Evolutionary conservation across 2,797 vertebrate genomes (phyloP).

Genomic region (Gadopsis marmoratus): DNA sequence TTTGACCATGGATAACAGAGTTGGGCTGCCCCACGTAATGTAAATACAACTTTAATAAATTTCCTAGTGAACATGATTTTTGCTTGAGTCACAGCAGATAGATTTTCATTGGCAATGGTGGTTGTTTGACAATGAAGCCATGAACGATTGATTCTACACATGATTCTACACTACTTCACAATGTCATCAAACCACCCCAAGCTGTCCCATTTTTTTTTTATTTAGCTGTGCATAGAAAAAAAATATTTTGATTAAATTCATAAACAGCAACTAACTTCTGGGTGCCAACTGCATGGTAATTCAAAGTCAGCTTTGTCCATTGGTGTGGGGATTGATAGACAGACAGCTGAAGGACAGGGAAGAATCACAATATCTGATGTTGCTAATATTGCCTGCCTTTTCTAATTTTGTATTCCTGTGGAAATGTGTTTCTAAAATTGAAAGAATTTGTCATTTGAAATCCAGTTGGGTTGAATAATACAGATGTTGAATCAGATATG

Average conservation of each 20-base stretch:
- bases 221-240: not conserved
- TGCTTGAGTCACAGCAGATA: too few species aligned
- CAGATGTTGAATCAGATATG: not conserved
- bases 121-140: too few species aligned
- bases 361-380: not conserved
- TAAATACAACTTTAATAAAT: too few species aligned
- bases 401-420: not conserved
- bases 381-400: conserved; percentile 5
- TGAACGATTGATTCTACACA: too few species aligned
- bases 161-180: too few species aligned
- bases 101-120: too few species aligned
- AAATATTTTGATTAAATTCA: not conserved
- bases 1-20: too few species aligned
- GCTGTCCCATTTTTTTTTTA: too few species aligned
- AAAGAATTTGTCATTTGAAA: conserved; percentile 15
- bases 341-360: conserved; percentile 2
- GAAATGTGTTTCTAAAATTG: conserved; percentile 4
- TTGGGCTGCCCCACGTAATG: too few species aligned
- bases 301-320: not conserved
- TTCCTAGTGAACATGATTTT: too few species aligned
- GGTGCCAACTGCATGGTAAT: not conserved
- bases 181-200: too few species aligned
- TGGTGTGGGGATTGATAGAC: not conserved
- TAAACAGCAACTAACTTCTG: not conserved
- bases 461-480: conserved; percentile 11